phyloP scores from a whole-genome alignment of 1,140 invertebrate species.

The Drosophila prosaltans region DNA sequence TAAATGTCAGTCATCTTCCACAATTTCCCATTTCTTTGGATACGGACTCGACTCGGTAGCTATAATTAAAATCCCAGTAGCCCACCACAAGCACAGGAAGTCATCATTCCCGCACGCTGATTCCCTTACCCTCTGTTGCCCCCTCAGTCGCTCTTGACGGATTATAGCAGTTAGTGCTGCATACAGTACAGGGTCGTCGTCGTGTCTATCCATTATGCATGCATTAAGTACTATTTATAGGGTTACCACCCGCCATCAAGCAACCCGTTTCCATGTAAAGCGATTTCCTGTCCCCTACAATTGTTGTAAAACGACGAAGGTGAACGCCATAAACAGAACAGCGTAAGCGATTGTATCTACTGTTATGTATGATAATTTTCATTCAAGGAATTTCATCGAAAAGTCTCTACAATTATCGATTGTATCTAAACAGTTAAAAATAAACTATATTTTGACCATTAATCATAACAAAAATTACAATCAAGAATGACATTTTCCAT shows the following conservation, averaged over 20 bases:
- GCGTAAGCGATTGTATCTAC: slow-evolving; percentile 1
- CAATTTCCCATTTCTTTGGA: slow-evolving; percentile 1
- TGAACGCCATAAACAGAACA: slow-evolving; percentile 3
- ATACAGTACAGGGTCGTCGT: neutral
- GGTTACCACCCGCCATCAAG: neutral
- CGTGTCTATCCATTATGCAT: slow-evolving; percentile 46
- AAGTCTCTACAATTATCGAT: neutral
- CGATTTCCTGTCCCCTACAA: slow-evolving; percentile 3
- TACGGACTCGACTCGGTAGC: neutral
- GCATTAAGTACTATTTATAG: slow-evolving; percentile 28
- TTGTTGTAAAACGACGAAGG: neutral
- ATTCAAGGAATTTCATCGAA: neutral
- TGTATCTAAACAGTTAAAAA: neutral
- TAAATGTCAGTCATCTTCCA: slow-evolving; percentile 4
- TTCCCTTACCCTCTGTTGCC: neutral
- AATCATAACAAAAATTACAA: neutral
- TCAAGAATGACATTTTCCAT: neutral
- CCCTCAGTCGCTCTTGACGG: slow-evolving; percentile 12
- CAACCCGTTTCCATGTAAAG: neutral
- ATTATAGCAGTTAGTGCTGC: slow-evolving; percentile 30
- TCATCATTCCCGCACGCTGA: too few relatives aligned
- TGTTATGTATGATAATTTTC: neutral
- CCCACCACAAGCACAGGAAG: slow-evolving; percentile 32
- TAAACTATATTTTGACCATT: neutral
- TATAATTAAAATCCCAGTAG: slow-evolving; percentile 50